Percentiles rank a stretch among this genome's conserved stretches.
Evolutionary conservation across 2,113 vertebrate genomes (phyloP).

Genomic region (Bothrops jararaca): DNA sequence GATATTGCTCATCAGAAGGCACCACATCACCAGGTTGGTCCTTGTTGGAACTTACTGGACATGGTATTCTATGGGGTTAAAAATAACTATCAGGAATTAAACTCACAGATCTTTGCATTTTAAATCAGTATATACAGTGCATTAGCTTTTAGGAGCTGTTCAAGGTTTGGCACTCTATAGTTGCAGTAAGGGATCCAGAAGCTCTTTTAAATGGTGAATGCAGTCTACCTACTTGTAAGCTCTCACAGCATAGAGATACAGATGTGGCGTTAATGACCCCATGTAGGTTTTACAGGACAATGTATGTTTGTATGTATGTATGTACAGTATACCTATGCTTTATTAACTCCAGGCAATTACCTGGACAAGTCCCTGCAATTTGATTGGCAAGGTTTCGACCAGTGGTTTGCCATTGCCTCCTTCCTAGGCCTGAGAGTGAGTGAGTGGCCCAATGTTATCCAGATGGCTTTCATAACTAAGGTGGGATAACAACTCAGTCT

Average conservation of each 20-base stretch:
- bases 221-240: not conserved
- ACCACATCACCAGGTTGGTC: no score
- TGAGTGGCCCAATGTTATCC: not conserved
- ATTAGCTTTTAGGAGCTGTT: no score
- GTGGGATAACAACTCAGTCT: not conserved
- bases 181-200: not conserved
- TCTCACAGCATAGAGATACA: not conserved
- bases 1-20: no score
- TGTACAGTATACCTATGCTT: not conserved
- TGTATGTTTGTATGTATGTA: no score
- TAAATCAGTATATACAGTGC: no score
- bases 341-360: not conserved
- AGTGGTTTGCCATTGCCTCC: not conserved
- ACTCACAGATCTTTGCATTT: no score
- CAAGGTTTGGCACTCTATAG: no score
- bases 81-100: no score
- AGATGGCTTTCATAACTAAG: not conserved
- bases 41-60: not conserved
- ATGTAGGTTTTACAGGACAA: not conserved
- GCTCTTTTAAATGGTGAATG: not conserved
- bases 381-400: not conserved
- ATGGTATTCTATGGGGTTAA: not conserved
- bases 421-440: not conserved
- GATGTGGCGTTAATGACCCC: not conserved
- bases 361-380: no score